Evolutionary conservation across 2,888 invertebrate genomes (phyloP), one percentile per base, ranked within the genome.

Genomic region (Spialia ferax): DNA sequence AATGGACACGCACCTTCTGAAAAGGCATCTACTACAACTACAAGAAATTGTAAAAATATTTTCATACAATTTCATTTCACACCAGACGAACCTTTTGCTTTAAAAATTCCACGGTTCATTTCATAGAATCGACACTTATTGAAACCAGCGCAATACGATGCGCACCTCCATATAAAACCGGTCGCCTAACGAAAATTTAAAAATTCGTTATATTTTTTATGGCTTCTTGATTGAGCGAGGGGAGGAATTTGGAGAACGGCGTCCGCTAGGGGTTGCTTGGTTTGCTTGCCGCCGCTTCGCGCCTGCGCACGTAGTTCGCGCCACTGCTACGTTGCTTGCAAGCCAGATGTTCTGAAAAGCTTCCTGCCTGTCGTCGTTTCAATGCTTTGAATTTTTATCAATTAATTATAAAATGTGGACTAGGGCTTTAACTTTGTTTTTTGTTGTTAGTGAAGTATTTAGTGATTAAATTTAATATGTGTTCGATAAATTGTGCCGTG

Each of bases 331-430:
- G 91, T 91, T 86, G 91, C 89, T 88, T 88, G 89, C 87, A 87
- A 89, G 92, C 91, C 94, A 94, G 94, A 94, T 94, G 93, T 94
- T 93, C 93, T 86, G 87, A 91, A 91, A 92, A 92, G 93, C 93
- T 93, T 93, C 88, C 88, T 90, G 89, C 90, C 89, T 92, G 89
- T 90, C 89, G 92, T 80, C 84, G 90, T 88, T 88, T 75, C 84
- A 82, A 83, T 86, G 83, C 85, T 88, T 86, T 79, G 86, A 84
- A 83, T 85, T 91, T 88, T 85, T 85, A 85, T 83, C 77, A 79
- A 80, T 79, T 86, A 84, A 84, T 77, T 87, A 75, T 84, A 92
- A 88, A 91, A 93, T 93, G 93, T 85, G 89, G 85, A 83, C 85
- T 87, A 90, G 86, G 83, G 87, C 84, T 77, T 79, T 80, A 84